Base-by-base conservation (phyloP, 1,140 invertebrate species). In the Apis laboriosa region DNA sequence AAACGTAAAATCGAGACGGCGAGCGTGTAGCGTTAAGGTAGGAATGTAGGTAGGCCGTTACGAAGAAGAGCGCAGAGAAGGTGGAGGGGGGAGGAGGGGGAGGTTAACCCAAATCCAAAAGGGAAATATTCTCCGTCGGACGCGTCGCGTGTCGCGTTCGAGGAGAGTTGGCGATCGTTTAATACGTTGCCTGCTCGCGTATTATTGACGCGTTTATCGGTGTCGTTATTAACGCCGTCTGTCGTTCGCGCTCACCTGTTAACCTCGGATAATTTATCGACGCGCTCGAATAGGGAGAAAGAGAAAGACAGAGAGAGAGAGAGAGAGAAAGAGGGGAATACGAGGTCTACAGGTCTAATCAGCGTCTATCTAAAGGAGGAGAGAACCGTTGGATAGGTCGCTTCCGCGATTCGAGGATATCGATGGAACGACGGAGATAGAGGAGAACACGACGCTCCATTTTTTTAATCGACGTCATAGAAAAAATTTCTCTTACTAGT, bases 191-290 rank as follows among this genome's bases (percentile, higher is more conserved):
- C 53, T 43, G 9, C 34, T 55, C 70, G 73, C 68, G 68, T 66
- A 77, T 88, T 88, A 88, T 88, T 78, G 84, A 86, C 87, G 87
- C 84, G 84, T 88, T 86, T 88, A 89, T 88, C 84, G 78, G 78
- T 75, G 60, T 43, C 87, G 73, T 81, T 86, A 88, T 89, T 86
- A 88, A 88, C 86, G 56, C 72, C 76, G 87, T 68, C 76, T 79
- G 80, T 73, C 84, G 84, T 80, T 58, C 76, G 74, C 81, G 85
- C 66, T 88, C 88, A 89, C 84, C 81, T 90, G 89, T 90, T 91
- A 91, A 88, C 88, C 89, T 72, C 83, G 88, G 78, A 84, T 82
- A 90, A 88, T 91, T 90, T 90, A 90, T 91, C 84, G 89, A 88
- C 64, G 66, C 72, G 80, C n/a, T 55, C 72, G 80, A 88, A 88